A percentile compares a stretch with the other conserved stretches of the same genome.
These are phyloP conservation scores for Dryocosmus kuriphilus DNA, from an alignment of 2,888 invertebrate genomes.

Conservation along the genomic window DNA sequence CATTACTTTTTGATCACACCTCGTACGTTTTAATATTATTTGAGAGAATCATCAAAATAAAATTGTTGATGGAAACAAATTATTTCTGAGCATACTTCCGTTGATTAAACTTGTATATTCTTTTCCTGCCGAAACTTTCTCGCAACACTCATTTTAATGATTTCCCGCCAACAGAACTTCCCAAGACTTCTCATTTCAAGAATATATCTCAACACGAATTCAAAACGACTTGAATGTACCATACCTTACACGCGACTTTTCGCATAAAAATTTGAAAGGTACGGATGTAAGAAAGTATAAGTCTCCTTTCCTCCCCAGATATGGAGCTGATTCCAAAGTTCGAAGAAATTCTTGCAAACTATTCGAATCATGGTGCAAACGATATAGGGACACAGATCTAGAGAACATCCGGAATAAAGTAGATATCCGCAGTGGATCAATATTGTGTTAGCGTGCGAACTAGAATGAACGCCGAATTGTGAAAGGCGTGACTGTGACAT, in stretches of 20 bases:
- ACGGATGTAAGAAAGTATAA: not conserved
- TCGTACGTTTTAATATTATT: too few relatives aligned
- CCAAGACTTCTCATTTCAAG: too few relatives aligned
- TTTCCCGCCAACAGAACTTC: not conserved
- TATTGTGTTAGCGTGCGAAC: conserved; percentile 7
- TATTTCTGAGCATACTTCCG: too few relatives aligned
- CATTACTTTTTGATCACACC: too few relatives aligned
- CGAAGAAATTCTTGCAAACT: not conserved
- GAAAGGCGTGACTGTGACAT: not conserved
- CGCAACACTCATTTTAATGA: not conserved
- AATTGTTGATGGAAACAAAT: too few relatives aligned
- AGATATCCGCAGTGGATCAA: conserved; percentile 7
- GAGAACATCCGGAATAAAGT: conserved; percentile 2
- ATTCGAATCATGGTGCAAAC: conserved; percentile 7
- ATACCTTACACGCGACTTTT: not conserved
- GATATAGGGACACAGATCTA: not conserved
- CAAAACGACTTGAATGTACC: not conserved
- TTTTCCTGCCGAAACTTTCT: not conserved
- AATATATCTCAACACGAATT: not conserved
- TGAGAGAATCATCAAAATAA: too few relatives aligned
- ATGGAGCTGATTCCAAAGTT: not conserved
- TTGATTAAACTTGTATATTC: not conserved
- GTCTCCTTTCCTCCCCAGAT: not conserved
- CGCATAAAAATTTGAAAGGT: not conserved
- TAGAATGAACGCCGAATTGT: not conserved